Evolutionary conservation across 1,140 invertebrate species (phyloP), one percentile per base, ranked within the genome.

Genomic region (Eurosta solidaginis): DNA sequence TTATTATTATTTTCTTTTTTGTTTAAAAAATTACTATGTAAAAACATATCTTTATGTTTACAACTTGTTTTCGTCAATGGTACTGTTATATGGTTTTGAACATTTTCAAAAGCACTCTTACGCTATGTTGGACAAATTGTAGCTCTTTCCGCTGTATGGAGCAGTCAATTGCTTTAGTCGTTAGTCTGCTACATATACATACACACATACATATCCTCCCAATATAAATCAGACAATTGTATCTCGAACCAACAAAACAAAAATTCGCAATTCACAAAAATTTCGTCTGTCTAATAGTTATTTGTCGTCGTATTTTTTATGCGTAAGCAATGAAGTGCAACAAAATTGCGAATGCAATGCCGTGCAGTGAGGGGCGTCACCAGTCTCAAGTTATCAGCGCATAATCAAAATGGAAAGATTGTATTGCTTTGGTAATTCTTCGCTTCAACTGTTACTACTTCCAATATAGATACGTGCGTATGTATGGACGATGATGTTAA

Each of bases 311-410:
- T 14, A 14, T 14, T 27, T 54, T 59, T 59, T 59, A 59, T 59
- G 54, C 54, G 54, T 33, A 59, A 59, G 54, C 54, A 59, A 33
- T 33, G 29, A 59, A 59, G 54, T 22, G 54, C 54, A 59, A 59
- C 54, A 36, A 29, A 17, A 33, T 59, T 29, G 29, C 22, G 25
- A 59, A 59, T 59, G 54, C 29, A 59, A 59, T 33, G 29, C 54
- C 27, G 33, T 17, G 10, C 29, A 29, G 54, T n/a, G n/a, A n/a
- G n/a, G n/a, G n/a, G n/a, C n/a, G n/a, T n/a, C n/a, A n/a, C 10
- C 54, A 59, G 54, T 59, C 54, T 59, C 54, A 59, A 59, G 54
- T 59, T 59, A 29, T 29, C 27, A 59, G 29, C 54, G 14, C 54
- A n/a, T 59, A 59, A 59, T 59, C 54, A 59, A 59, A 17, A 29